Conservation (phyloP, 2,888 invertebrate genomes). For the Coremacera marginata region DNA sequence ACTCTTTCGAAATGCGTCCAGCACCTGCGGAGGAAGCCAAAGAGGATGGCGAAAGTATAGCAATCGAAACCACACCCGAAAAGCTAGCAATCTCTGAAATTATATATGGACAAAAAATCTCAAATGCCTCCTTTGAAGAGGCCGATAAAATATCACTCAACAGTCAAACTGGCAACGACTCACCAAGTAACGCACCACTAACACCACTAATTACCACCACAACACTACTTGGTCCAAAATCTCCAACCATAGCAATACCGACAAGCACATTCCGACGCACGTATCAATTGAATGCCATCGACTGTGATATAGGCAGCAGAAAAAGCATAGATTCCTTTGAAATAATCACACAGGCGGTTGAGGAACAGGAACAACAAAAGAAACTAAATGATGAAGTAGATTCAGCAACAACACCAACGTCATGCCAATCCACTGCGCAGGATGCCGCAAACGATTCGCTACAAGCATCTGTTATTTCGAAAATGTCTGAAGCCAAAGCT, state of each 20-base stretch:
- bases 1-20: constrained; percentile 70
- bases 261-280: constrained; percentile 64
- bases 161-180: constrained; percentile 55
- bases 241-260: constrained; percentile 83
- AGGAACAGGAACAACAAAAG: constrained; percentile 47
- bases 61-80: constrained; percentile 68
- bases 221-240: constrained; percentile 66
- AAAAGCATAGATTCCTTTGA: constrained; percentile 71
- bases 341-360: constrained; percentile 58
- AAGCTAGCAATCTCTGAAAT: constrained; percentile 70
- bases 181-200: constrained; percentile 44
- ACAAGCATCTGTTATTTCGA: constrained; percentile 66
- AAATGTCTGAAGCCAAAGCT: constrained; percentile 64
- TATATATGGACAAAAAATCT: constrained; percentile 67
- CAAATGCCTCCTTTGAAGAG: constrained; percentile 61
- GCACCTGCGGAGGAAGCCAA: constrained; percentile 72
- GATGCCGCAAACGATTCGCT: constrained; percentile 61
- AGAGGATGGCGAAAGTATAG: constrained; percentile 69
- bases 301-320: constrained; percentile 76
- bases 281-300: constrained; percentile 73
- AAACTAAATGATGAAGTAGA: constrained; percentile 5
- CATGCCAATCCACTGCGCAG: neutral
- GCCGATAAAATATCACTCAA: constrained; percentile 63
- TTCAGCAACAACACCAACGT: neutral
- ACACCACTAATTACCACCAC: constrained; percentile 31